Evolutionary conservation across 92 coral and sea anemone genomes (phyloP).

Genomic region (Hydrozoanthus gracilis): DNA sequence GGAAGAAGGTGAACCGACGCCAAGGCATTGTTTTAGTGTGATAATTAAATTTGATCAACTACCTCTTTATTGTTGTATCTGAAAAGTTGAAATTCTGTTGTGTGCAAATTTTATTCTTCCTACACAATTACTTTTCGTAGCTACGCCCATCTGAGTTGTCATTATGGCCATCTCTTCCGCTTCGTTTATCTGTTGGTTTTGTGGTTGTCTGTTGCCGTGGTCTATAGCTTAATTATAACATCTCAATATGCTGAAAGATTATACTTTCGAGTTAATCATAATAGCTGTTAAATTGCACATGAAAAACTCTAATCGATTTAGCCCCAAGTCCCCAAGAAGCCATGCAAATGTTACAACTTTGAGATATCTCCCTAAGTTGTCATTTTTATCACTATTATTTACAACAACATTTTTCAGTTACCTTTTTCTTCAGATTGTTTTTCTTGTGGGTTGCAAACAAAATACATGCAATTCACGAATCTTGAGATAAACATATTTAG

Average conservation of each 20-base stretch:
- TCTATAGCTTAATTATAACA: constrained; percentile 20
- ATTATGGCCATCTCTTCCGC: constrained; percentile 4
- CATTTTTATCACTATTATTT: not conserved
- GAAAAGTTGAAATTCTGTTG: not conserved
- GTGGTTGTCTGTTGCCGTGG: not conserved
- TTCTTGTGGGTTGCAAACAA: not conserved
- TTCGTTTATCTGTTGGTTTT: not conserved
- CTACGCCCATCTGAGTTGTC: constrained; percentile 25
- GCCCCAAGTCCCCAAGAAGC: not conserved
- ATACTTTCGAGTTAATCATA: constrained; percentile 2
- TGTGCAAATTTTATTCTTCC: not conserved
- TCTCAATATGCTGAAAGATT: not conserved
- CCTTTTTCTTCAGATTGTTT: not conserved
- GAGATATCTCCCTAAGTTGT: not conserved
- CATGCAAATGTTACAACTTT: not conserved
- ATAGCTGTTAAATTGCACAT: constrained; percentile 16
- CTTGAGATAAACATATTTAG: not conserved
- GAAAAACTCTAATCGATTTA: constrained; percentile 3
- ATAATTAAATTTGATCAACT: not conserved
- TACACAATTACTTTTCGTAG: not conserved
- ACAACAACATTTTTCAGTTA: not conserved
- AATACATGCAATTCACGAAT: not conserved
- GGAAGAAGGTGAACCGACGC: not conserved
- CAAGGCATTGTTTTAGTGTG: not conserved
- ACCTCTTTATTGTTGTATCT: not conserved